These are phyloP conservation scores for Gerris buenoi DNA, from an alignment of 1,140 invertebrate genomes.

Conservation along the genomic window DNA sequence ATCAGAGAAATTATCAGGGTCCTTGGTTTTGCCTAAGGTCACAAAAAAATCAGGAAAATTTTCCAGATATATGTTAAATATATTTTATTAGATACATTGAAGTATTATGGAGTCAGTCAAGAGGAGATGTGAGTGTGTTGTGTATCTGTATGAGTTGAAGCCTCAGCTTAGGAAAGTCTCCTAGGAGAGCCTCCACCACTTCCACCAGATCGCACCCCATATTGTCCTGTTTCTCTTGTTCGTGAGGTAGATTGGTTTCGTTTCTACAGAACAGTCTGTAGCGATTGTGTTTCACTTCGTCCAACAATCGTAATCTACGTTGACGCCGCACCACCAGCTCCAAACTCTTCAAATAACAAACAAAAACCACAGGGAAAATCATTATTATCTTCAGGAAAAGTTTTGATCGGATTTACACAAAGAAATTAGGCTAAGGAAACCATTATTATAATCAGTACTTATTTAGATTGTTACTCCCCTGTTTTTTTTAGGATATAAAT, in stretches of 20 bases:
- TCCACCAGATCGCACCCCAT: constrained; percentile 34
- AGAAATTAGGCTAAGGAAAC: too few species aligned
- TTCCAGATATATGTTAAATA: too few species aligned
- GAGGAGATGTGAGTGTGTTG: constrained; percentile 12
- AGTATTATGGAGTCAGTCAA: not conserved
- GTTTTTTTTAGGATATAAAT: too few species aligned
- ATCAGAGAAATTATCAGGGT: too few species aligned
- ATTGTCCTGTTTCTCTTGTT: constrained; percentile 34
- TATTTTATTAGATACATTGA: too few species aligned
- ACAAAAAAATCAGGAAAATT: too few species aligned
- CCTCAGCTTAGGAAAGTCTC: constrained; percentile 36
- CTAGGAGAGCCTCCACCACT: constrained; percentile 35
- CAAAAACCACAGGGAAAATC: too few species aligned
- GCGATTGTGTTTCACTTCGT: constrained; percentile 33
- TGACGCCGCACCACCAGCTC: constrained; percentile 44
- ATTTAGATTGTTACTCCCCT: too few species aligned
- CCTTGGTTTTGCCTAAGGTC: too few species aligned
- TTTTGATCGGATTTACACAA: too few species aligned
- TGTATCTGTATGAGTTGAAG: constrained; percentile 15
- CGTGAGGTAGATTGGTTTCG: constrained; percentile 31
- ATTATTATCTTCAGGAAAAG: too few species aligned
- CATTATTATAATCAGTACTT: too few species aligned
- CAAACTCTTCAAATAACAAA: constrained; percentile 42
- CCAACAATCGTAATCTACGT: constrained; percentile 37
- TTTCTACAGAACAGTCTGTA: constrained; percentile 35